phyloP scores from a whole-genome alignment of 1,140 invertebrate genomes.

The Gryon sp. region DNA sequence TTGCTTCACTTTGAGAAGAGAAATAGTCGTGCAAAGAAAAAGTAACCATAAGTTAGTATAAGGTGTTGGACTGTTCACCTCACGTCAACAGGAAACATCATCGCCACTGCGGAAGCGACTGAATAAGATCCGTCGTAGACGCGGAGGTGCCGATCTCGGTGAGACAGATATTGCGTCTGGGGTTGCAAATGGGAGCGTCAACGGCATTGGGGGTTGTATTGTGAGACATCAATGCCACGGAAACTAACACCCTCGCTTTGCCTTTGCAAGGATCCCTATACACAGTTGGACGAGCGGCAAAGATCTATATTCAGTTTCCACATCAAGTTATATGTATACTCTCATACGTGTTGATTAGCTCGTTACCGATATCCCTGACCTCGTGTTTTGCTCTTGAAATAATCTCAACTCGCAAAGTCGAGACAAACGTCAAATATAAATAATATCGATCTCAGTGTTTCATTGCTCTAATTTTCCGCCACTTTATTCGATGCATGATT shows the following conservation, averaged over 20 bases:
- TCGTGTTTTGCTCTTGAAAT: constrained; percentile 39
- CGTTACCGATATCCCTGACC: constrained; percentile 57
- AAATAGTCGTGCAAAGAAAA: constrained; percentile 14
- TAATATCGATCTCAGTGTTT: constrained; percentile 27
- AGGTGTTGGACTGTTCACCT: constrained; percentile 34
- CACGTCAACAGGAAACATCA: constrained; percentile 61
- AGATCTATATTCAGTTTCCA: constrained; percentile 65
- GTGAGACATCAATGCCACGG: constrained; percentile 68
- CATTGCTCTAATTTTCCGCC: not conserved
- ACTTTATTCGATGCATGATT: too few relatives aligned
- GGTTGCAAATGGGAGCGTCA: constrained; percentile 73
- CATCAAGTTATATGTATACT: constrained; percentile 66
- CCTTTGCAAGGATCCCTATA: constrained; percentile 52
- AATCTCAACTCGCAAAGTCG: constrained; percentile 11
- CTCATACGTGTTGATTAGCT: constrained; percentile 65
- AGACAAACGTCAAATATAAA: constrained; percentile 7
- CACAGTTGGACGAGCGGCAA: constrained; percentile 30
- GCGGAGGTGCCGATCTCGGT: constrained; percentile 67
- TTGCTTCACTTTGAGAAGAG: not conserved
- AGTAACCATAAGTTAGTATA: constrained; percentile 9
- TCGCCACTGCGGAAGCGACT: constrained; percentile 63
- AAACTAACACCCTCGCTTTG: constrained; percentile 68
- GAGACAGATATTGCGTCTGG: constrained; percentile 64
- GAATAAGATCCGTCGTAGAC: constrained; percentile 70
- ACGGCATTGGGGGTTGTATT: constrained; percentile 73